Percentiles rank a stretch among this genome's conserved stretches.
Conservation (phyloP, 2,797 vertebrate species). For the Danio kyathit region DNA sequence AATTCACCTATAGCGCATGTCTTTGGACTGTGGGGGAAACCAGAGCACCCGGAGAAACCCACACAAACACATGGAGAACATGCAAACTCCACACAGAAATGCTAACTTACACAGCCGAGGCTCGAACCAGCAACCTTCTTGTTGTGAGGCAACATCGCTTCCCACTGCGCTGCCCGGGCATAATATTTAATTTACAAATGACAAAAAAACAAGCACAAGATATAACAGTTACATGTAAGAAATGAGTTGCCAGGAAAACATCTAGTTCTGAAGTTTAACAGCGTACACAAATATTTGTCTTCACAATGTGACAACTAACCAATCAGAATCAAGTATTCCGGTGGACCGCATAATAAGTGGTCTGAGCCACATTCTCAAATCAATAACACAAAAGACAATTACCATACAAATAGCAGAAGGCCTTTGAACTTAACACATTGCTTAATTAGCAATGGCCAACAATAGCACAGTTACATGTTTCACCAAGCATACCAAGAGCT, state of each 20-base stretch:
- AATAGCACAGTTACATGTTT: conserved; percentile 41
- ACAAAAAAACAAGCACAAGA: too few species aligned
- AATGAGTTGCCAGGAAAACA: background rate
- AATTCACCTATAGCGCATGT: too few species aligned
- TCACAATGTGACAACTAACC: background rate
- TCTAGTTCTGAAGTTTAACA: background rate
- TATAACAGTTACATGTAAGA: too few species aligned
- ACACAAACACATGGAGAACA: too few species aligned
- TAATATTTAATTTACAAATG: too few species aligned
- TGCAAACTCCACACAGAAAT: too few species aligned
- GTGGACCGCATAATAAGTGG: background rate
- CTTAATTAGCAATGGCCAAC: conserved; percentile 46
- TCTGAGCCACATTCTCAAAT: conserved; percentile 8
- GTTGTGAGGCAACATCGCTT: too few species aligned
- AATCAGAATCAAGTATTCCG: conserved; percentile 15
- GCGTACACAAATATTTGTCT: background rate
- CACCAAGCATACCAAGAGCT: conserved; percentile 41
- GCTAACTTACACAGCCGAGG: too few species aligned
- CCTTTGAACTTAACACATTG: conserved; percentile 48
- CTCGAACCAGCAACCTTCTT: too few species aligned
- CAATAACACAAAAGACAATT: conserved; percentile 45
- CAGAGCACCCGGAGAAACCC: too few species aligned
- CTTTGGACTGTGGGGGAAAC: too few species aligned
- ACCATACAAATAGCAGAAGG: conserved; percentile 21
- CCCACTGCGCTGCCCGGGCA: too few species aligned